Evolutionary conservation across 2,113 vertebrate species (phyloP).

Genomic region (Athene cunicularia): DNA sequence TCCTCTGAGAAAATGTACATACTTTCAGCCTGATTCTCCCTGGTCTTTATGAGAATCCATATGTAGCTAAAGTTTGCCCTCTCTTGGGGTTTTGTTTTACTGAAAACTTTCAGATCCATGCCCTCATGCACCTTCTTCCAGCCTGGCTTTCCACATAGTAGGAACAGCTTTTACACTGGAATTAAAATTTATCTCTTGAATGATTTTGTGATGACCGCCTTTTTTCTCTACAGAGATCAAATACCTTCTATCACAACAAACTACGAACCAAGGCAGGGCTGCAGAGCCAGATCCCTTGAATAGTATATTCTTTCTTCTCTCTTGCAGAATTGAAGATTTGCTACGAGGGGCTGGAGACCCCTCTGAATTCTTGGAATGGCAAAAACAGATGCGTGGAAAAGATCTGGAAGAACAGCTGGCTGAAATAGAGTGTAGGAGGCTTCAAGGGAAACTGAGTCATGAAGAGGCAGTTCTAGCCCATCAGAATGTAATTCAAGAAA

Average conservation of each 20-base stretch:
- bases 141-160: neutral
- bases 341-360: slow-evolving; percentile 79
- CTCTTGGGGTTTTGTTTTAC: neutral
- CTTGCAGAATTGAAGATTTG: slow-evolving; percentile 73
- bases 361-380: slow-evolving; percentile 86
- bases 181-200: neutral
- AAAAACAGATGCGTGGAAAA: slow-evolving; percentile 82
- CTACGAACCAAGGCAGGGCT: neutral
- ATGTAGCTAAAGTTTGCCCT: neutral
- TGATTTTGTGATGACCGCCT: neutral
- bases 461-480: slow-evolving; percentile 83
- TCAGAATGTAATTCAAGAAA: slow-evolving; percentile 76
- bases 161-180: neutral
- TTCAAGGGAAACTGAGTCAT: slow-evolving; percentile 83
- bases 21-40: neutral
- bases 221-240: neutral
- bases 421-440: slow-evolving; percentile 70
- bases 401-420: slow-evolving; percentile 80
- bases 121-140: neutral
- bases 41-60: neutral
- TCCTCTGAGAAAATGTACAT: neutral
- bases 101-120: neutral
- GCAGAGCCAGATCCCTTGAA: neutral
- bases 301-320: neutral
- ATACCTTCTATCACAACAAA: neutral